A percentile compares a stretch with the other conserved stretches of the same genome.
Evolutionary conservation across 2,797 vertebrate species (phyloP).

Genomic region (Morus bassanus): DNA sequence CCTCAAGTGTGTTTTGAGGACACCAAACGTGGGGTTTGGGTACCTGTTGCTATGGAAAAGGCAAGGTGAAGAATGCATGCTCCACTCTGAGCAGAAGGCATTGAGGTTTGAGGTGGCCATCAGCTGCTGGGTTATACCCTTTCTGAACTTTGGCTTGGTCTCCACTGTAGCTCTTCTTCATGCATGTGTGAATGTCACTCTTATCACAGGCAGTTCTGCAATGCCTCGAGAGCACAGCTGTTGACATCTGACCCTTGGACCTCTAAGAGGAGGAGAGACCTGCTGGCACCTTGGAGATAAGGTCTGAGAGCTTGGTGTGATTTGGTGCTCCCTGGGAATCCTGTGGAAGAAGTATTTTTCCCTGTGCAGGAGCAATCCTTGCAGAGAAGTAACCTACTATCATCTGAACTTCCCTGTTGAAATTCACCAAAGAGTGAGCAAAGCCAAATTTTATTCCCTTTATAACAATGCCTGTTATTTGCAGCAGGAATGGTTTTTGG

Average conservation of each 20-base stretch:
- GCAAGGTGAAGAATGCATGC: not conserved
- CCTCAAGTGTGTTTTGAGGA: not conserved
- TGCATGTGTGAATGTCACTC: not conserved
- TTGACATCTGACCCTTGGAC: accelerated
- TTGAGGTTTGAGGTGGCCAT: not conserved
- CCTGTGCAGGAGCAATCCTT: not conserved
- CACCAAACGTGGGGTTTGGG: not conserved
- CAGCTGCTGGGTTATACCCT: not conserved
- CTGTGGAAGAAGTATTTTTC: not conserved
- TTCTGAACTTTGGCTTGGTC: not conserved
- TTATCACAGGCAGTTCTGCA: not conserved
- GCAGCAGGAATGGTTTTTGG: not conserved
- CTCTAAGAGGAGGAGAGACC: not conserved
- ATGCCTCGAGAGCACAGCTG: not conserved
- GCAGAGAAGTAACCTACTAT: not conserved
- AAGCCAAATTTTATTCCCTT: not conserved
- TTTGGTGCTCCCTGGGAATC: not conserved
- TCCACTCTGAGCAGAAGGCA: not conserved
- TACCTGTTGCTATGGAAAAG: not conserved
- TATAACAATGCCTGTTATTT: not conserved
- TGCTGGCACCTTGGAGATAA: not conserved
- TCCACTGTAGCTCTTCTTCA: not conserved
- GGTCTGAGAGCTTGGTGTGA: not conserved
- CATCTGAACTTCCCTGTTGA: not conserved
- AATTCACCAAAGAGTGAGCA: not conserved